A percentile compares a stretch with the other conserved stretches of the same genome.
Evolutionary conservation across 2,113 vertebrate genomes (phyloP).

Genomic region (Triplophysa tibetana): DNA sequence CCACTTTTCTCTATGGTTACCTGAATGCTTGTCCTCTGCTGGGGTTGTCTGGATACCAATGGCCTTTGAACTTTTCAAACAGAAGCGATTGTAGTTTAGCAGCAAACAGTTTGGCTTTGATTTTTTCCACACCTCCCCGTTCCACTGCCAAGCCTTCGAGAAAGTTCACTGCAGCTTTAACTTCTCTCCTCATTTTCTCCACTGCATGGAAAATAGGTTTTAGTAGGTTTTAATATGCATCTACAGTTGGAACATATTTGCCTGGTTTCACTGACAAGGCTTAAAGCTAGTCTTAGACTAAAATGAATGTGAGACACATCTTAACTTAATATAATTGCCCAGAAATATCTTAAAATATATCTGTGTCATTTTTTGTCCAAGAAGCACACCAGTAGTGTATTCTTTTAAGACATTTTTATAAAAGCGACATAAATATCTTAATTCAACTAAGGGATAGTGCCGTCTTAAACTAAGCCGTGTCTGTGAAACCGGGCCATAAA

Average conservation of each 20-base stretch:
- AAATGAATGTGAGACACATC: too few species aligned
- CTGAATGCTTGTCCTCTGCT: constrained; percentile 90
- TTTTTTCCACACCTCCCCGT: constrained; percentile 76
- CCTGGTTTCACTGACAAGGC: too few species aligned
- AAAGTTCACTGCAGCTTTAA: constrained; percentile 86
- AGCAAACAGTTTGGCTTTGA: constrained; percentile 79
- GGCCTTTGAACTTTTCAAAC: constrained; percentile 83
- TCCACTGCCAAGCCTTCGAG: constrained; percentile 82
- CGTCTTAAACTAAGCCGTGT: too few species aligned
- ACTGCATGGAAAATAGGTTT: constrained; percentile 34
- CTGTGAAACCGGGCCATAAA: too few species aligned
- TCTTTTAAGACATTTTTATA: too few species aligned
- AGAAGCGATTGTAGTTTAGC: constrained; percentile 80
- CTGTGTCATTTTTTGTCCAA: too few species aligned
- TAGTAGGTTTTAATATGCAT: not conserved
- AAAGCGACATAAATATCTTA: too few species aligned
- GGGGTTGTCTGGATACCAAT: constrained; percentile 88
- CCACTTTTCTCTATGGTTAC: constrained; percentile 63
- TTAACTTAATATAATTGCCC: too few species aligned
- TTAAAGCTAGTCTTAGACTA: too few species aligned
- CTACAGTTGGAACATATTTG: not conserved
- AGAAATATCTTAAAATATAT: too few species aligned
- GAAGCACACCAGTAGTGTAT: too few species aligned
- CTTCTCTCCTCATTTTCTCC: constrained; percentile 89
- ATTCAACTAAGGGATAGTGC: too few species aligned